phyloP scores from a whole-genome alignment of 1,140 invertebrate species.

The Panagrolaimus sp. region DNA sequence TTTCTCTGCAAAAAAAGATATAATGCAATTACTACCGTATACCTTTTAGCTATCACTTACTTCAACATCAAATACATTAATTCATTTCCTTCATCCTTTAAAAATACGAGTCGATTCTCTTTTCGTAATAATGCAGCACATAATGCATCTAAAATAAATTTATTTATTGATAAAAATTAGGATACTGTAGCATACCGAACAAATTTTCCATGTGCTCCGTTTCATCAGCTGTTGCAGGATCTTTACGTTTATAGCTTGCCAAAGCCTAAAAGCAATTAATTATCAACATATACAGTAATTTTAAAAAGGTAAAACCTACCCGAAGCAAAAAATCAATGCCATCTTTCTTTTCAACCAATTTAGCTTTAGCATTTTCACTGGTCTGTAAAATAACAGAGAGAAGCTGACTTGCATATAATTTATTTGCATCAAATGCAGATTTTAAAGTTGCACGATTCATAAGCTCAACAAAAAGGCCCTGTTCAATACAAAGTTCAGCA shows the following conservation, averaged over 20 bases:
- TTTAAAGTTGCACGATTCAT: slow-evolving; percentile 71
- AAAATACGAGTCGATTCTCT: slow-evolving; percentile 75
- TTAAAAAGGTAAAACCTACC: slow-evolving; percentile 63
- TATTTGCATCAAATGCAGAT: slow-evolving; percentile 87
- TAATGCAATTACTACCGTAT: slow-evolving; percentile 7
- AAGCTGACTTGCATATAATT: slow-evolving; percentile 90
- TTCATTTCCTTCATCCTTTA: slow-evolving; percentile 87
- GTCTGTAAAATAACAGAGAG: slow-evolving; percentile 88
- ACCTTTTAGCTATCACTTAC: slow-evolving; percentile 59
- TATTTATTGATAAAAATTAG: too few relatives aligned
- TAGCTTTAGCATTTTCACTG: slow-evolving; percentile 69
- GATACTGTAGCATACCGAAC: too few relatives aligned
- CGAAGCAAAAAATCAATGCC: slow-evolving; percentile 92
- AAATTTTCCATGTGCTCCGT: slow-evolving; percentile 97
- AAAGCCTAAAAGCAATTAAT: slow-evolving; percentile 63
- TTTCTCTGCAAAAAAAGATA: slow-evolving; percentile 69
- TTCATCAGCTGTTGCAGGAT: slow-evolving; percentile 82
- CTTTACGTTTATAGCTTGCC: slow-evolving; percentile 82
- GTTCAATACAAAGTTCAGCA: slow-evolving; percentile 68
- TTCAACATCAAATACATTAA: slow-evolving; percentile 92
- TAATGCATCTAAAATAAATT: slow-evolving; percentile 88
- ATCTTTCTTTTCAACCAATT: slow-evolving; percentile 79
- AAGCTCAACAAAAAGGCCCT: slow-evolving; percentile 85
- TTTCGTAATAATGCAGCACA: slow-evolving; percentile 84
- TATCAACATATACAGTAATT: slow-evolving; percentile 14